Evolutionary conservation across 2,797 vertebrate species (phyloP).

Genomic region (Hypotaenidia philippensis): DNA sequence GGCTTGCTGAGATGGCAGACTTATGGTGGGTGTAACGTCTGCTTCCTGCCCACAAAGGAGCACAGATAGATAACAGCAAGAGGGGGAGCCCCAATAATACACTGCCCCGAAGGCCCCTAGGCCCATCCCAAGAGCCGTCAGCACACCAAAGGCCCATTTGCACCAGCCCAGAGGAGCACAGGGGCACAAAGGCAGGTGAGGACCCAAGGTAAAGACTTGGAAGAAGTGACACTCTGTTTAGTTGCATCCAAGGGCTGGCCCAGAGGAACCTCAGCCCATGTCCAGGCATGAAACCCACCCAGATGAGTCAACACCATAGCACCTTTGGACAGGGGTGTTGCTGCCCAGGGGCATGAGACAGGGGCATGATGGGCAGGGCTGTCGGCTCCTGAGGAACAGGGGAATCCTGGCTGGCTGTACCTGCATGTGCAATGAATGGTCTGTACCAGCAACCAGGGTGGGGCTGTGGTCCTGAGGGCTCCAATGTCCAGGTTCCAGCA

Average conservation of each 20-base stretch:
- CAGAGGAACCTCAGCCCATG: not conserved
- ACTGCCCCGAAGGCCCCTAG: not conserved
- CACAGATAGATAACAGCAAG: not conserved
- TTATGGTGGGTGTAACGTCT: not conserved
- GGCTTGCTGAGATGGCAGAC: not conserved
- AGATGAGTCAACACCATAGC: not conserved
- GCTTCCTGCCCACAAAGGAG: not conserved
- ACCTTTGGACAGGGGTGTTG: not conserved
- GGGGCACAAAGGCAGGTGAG: not conserved
- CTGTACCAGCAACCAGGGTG: not conserved
- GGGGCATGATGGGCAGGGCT: not conserved
- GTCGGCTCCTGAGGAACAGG: not conserved
- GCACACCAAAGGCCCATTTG: not conserved
- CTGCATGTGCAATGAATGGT: not conserved
- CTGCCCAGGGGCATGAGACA: not conserved
- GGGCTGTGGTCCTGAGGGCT: not conserved
- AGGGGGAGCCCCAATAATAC: not conserved
- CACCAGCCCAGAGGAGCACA: not conserved
- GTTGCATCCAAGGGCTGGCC: not conserved
- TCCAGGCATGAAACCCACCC: not conserved
- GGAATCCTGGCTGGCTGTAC: accelerated
- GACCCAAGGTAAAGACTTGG: not conserved
- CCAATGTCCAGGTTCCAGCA: accelerated
- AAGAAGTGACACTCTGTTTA: not conserved
- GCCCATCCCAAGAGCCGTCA: not conserved